phyloP scores from a whole-genome alignment of 2,797 vertebrate genomes.

The Petrocephalus sullivani region DNA sequence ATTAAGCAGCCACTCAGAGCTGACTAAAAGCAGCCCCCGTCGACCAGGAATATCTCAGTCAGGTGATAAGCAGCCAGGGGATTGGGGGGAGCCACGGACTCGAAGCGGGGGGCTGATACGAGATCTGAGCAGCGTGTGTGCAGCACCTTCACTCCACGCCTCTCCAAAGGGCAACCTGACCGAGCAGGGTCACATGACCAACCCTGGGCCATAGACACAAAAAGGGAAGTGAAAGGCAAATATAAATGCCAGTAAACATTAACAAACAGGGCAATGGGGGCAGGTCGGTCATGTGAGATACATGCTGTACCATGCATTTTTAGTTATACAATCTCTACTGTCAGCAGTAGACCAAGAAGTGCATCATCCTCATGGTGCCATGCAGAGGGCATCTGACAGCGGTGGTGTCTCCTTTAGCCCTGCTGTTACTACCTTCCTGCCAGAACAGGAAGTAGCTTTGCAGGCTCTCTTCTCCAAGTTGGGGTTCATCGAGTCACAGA shows the following conservation, averaged over 20 bases:
- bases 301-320: not conserved
- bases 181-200: not conserved
- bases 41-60: not conserved
- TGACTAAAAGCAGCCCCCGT: not conserved
- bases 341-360: not conserved
- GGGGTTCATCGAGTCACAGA: not conserved
- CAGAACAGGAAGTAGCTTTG: slow-evolving; percentile 49
- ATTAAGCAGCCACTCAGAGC: not conserved
- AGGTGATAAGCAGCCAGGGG: not conserved
- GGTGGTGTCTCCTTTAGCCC: slow-evolving; percentile 23
- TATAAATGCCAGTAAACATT: not conserved
- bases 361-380: not conserved
- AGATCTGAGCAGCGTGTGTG: not conserved
- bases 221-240: not conserved
- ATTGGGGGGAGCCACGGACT: not conserved
- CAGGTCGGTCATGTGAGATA: not conserved
- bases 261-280: not conserved
- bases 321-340: not conserved
- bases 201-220: not conserved
- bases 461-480: slow-evolving; percentile 17
- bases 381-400: not conserved
- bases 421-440: slow-evolving; percentile 37
- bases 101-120: not conserved
- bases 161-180: not conserved
- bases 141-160: not conserved